A percentile compares a stretch with the other conserved stretches of the same genome.
Evolutionary conservation across 2,888 invertebrate genomes (phyloP).

Genomic region (Atrina japonica): DNA sequence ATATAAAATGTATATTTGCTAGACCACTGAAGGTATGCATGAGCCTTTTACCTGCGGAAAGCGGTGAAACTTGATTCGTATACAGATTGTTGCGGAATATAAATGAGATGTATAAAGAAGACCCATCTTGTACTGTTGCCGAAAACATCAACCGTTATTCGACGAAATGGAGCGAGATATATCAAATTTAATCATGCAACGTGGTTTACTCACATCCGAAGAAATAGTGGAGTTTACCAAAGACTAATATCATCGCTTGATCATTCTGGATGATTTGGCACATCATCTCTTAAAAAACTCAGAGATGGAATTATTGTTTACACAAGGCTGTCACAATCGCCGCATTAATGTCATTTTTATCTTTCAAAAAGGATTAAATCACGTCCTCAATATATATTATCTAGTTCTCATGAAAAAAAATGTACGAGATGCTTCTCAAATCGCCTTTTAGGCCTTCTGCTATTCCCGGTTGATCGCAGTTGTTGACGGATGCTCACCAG

Average conservation of each 20-base stretch:
- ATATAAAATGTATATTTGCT: no score
- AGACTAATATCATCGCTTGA: conserved; percentile 34
- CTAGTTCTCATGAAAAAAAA: conserved; percentile 40
- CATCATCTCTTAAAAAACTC: conserved; percentile 31
- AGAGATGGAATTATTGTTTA: conserved; percentile 47
- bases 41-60: no score
- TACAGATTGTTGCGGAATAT: conserved; percentile 36
- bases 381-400: conserved; percentile 48
- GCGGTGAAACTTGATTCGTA: conserved; percentile 46
- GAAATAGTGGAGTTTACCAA: conserved; percentile 44
- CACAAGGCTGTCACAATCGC: conserved; percentile 43
- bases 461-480: conserved; percentile 36
- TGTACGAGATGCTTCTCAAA: conserved; percentile 44
- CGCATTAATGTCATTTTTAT: conserved; percentile 46
- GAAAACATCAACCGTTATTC: conserved; percentile 51
- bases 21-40: no score
- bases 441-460: conserved; percentile 45
- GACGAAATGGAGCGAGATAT: conserved; percentile 45
- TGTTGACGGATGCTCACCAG: conserved; percentile 41
- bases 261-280: conserved; percentile 48
- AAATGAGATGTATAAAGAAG: conserved; percentile 33
- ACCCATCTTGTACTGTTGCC: conserved; percentile 40
- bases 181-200: conserved; percentile 40
- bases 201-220: conserved; percentile 38
- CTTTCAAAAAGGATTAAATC: conserved; percentile 35